Evolutionary conservation across 1,140 invertebrate genomes (phyloP).

Genomic region (Trissolcus basalis): DNA sequence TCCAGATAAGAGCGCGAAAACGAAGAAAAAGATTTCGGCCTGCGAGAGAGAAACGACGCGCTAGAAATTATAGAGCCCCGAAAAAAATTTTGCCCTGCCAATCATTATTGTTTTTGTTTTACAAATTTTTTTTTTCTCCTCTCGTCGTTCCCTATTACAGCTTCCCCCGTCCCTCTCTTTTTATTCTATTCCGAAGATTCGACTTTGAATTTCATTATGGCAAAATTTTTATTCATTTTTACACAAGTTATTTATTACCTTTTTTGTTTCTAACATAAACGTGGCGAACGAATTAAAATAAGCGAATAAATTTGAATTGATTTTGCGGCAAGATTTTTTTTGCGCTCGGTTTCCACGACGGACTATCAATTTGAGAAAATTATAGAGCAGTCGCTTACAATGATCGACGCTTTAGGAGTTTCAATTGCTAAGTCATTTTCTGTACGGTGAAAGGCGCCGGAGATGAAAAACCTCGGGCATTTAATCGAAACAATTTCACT

Average conservation of each 20-base stretch:
- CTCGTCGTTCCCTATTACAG: background rate
- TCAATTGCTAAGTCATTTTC: constrained; percentile 38
- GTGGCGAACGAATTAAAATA: constrained; percentile 3
- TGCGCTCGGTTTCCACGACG: constrained; percentile 26
- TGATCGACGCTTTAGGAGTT: constrained; percentile 42
- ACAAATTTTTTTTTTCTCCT: background rate
- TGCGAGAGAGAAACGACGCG: constrained; percentile 14
- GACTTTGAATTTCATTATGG: background rate
- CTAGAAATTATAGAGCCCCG: constrained; percentile 49
- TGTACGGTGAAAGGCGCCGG: constrained; percentile 28
- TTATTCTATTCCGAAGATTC: constrained; percentile 1
- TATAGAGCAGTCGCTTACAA: constrained; percentile 35
- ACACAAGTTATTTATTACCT: too few species aligned
- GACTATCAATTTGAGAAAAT: constrained; percentile 41
- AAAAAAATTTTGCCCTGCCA: constrained; percentile 25
- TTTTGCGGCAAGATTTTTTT: constrained; percentile 24
- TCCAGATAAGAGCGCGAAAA: constrained; percentile 48
- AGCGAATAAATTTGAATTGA: constrained; percentile 42
- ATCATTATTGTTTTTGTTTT: constrained; percentile 3
- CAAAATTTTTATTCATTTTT: background rate
- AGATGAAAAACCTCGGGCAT: constrained; percentile 37
- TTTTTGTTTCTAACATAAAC: background rate
- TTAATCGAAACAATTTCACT: constrained; percentile 26
- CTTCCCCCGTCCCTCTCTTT: background rate
- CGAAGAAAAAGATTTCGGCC: constrained; percentile 36